Evolutionary conservation across 2,888 invertebrate species (phyloP), one percentile per base, ranked within the genome.

Genomic region (Hydrotaea cyrtoneurina): DNA sequence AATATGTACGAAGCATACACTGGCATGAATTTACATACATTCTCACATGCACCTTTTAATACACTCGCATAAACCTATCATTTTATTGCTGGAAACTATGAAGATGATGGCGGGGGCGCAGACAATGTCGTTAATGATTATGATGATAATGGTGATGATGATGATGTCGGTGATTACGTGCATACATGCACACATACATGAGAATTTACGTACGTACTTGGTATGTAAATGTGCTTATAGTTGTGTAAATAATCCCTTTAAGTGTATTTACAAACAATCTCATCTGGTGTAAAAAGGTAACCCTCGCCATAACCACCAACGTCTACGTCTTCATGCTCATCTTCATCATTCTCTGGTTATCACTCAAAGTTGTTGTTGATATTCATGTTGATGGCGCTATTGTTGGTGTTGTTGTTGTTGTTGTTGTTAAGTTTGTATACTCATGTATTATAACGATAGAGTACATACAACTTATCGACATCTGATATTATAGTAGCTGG

Each of bases 191-290:
- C 31, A 62, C 23, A n/a, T 62, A 62, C 21, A 62, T 62, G 31
- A n/a, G n/a, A n/a, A n/a, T n/a, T n/a, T n/a, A n/a, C 31, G 31
- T 59, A 50, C n/a, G n/a, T 31, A 62, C 23, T 62, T 36, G 23
- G 23, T 10, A 82, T 78, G 74, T 74, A 69, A 73, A 69, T 82
- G 69, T 74, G 59, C 66, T 59, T 74, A 69, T 50, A 55, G 53
- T 55, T 82, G 43, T 59, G 69, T 71, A 74, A 78, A 71, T 78
- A 78, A 82, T 78, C 64, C 53, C 46, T 62, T 62, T 64, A 78
- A 75, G 75, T 71, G 26, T 66, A 82, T 78, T 82, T 82, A 59
- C 69, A 39, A 50, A 69, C 59, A 74, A 82, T 74, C 59, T 82
- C 59, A 59, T 59, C 74, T 53, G 59, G 59, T 39, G 73, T 57